Evolutionary conservation across 2,113 vertebrate genomes (phyloP).

Genomic region (Corythaixoides concolor): DNA sequence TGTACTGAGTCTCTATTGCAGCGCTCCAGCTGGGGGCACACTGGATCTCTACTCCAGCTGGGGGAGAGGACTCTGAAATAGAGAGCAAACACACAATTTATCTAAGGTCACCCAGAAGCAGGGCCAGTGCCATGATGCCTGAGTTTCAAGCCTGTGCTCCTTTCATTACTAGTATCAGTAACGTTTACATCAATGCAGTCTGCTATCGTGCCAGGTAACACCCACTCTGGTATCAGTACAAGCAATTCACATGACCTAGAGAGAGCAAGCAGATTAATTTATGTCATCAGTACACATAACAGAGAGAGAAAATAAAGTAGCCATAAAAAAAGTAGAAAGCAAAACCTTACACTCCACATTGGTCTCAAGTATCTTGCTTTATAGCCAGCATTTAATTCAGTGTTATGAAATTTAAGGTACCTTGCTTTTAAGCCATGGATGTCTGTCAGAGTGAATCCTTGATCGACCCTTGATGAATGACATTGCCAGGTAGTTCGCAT

Average conservation of each 20-base stretch:
- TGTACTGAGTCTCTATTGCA: neutral
- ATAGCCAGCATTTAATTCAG: neutral
- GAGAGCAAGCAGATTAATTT: neutral
- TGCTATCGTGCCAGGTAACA: neutral
- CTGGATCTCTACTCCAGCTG: neutral
- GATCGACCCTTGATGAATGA: neutral
- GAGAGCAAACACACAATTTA: neutral
- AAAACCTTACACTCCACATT: neutral
- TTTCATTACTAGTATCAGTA: neutral
- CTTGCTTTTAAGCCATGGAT: neutral
- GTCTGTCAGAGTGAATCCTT: neutral
- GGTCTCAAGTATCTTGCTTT: neutral
- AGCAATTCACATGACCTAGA: neutral
- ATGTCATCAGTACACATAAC: neutral
- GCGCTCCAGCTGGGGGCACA: neutral
- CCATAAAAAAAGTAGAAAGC: neutral
- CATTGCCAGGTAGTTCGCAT: constrained; percentile 7
- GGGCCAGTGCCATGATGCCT: neutral
- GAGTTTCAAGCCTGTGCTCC: neutral
- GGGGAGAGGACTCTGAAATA: neutral
- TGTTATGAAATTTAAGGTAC: neutral
- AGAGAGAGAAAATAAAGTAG: neutral
- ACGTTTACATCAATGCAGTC: neutral
- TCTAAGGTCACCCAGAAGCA: neutral
- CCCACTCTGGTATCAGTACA: neutral